These are phyloP conservation scores for Chrysodeixis includens DNA, from an alignment of 2,888 invertebrate species.

Conservation along the genomic window DNA sequence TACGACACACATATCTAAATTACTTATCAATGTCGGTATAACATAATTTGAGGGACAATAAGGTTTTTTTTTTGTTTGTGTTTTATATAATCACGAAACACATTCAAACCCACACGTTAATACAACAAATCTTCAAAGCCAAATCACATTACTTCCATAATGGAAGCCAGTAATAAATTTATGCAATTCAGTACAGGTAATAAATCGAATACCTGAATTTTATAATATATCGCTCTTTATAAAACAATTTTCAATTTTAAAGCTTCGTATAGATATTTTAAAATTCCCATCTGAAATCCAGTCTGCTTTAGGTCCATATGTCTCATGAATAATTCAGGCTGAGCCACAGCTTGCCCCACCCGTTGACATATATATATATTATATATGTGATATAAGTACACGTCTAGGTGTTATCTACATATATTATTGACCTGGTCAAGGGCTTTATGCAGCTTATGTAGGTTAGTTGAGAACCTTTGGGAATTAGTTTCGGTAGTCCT, in stretches of 20 bases:
- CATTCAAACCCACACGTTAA: neutral
- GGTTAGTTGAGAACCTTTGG: neutral
- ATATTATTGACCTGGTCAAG: conserved; percentile 16
- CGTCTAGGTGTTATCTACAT: conserved; percentile 55
- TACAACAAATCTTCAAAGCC: neutral
- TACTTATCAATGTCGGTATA: no score
- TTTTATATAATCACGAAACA: neutral
- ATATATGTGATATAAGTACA: conserved; percentile 58
- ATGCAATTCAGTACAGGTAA: conserved; percentile 45
- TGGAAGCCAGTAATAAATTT: neutral
- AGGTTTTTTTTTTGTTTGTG: no score
- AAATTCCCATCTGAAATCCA: conserved; percentile 87
- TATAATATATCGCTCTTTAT: conserved; percentile 73
- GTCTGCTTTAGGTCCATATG: conserved; percentile 88
- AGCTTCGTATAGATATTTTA: conserved; percentile 84
- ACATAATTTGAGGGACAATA: neutral
- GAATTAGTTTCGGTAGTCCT: neutral
- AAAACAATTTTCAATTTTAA: conserved; percentile 84
- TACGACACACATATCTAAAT: no score
- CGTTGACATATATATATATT: conserved; percentile 74
- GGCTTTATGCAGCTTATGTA: neutral
- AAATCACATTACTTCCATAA: neutral
- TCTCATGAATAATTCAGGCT: conserved; percentile 87
- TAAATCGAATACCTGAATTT: conserved; percentile 56
- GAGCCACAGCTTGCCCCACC: conserved; percentile 81